phyloP scores from a whole-genome alignment of 2,888 invertebrate species.

The Lypha dubia region DNA sequence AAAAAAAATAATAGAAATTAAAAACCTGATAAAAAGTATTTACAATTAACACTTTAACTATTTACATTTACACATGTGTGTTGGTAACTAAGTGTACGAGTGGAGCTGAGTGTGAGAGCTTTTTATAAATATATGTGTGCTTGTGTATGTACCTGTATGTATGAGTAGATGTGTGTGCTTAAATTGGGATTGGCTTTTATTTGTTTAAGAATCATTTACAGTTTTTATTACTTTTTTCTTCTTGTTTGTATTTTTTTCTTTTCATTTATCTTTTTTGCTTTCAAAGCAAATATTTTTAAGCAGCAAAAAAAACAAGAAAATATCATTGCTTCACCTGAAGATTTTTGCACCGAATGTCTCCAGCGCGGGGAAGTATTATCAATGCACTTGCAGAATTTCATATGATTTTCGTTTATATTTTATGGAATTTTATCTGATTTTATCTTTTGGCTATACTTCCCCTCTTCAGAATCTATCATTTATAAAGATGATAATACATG shows the following conservation, averaged over 20 bases:
- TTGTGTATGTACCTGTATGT: neutral
- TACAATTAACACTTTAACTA: conserved; percentile 70
- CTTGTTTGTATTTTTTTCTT: neutral
- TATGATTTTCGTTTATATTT: too few species aligned
- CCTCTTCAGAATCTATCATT: neutral
- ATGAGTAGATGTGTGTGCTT: neutral
- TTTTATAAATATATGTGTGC: neutral
- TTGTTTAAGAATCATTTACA: neutral
- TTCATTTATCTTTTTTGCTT: neutral
- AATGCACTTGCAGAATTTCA: too few species aligned
- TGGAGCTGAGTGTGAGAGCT: neutral
- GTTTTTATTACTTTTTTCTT: neutral
- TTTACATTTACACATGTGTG: conserved; percentile 54
- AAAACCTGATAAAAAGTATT: conserved; percentile 64
- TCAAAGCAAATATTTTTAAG: conserved; percentile 4
- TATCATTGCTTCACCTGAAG: conserved; percentile 15
- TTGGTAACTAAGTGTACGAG: neutral
- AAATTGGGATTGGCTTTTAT: conserved; percentile 6
- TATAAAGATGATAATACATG: conserved; percentile 19
- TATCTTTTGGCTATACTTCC: neutral
- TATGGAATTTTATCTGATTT: too few species aligned
- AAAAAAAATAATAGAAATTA: conserved; percentile 47
- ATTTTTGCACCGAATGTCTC: too few species aligned
- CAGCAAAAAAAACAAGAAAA: too few species aligned
- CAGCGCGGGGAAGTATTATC: neutral